Base-by-base conservation (phyloP, 2,888 invertebrate genomes). In the Dryobota labecula region DNA sequence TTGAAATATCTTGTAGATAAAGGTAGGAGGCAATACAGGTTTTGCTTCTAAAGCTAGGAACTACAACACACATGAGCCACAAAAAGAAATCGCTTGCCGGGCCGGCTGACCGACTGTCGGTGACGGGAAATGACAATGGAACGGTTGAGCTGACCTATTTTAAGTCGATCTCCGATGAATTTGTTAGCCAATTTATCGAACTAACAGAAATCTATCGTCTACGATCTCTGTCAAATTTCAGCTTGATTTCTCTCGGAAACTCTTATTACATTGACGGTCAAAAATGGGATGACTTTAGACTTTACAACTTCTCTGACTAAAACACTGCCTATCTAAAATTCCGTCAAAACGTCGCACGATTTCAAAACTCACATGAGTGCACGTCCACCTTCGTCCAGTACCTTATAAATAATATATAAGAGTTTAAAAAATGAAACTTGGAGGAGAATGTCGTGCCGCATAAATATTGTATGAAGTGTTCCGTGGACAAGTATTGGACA, bases 401-500 rank as follows among this genome's bases (percentile, higher is more conserved):
- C n/a, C n/a, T n/a, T n/a, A n/a, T n/a, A 87, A 87, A 89, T 88
- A 87, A 86, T 83, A 86, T 83, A 86, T 43, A 88, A 62, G 80
- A 83, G 85, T 86, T 88, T 86, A 87, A 87, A 89, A 89, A 87
- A 86, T 85, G 78, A 81, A 84, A 75, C 77, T 63, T 70, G 76
- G 70, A 73, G 54, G 58, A 74, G 77, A 82, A 77, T 83, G 86
- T 85, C 78, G 78, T 83, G 80, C 84, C 88, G 87, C 89, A 94
- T 95, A 94, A 94, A 95, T 95, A 95, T 95, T 94, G 91, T 90
- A 94, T 94, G 94, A 94, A 93, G 92, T 90, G 90, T 91, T 88
- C 88, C 87, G 89, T 90, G 88, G 92, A 92, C 92, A 91, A 88
- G 90, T 92, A 92, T 92, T 91, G 93, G 93, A 92, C 92, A 89